Evolutionary conservation across 2,888 invertebrate genomes (phyloP), one percentile per base, ranked within the genome.

Genomic region (Luffia ferchaultella): DNA sequence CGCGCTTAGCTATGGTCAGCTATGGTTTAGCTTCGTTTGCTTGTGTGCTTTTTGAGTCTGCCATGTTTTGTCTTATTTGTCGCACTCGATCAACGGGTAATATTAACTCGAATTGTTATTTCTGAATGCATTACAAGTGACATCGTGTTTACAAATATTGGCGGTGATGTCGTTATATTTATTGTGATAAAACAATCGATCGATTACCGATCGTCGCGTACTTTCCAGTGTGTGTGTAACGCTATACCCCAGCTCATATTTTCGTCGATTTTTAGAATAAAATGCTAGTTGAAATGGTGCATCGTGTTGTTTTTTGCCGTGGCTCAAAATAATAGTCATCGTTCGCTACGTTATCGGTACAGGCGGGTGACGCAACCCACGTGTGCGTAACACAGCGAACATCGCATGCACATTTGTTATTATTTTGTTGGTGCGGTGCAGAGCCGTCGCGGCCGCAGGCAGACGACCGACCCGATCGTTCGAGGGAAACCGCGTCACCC

Each of bases 381-480:
- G 83, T 83, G 84, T 76, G 76, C 73, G 65, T 69, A 74, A 63
- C 74, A 73, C 72, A 76, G 67, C 70, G 65, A 79, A 74, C 66
- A 80, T 79, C 79, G 79, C 86, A 85, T 86, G 87, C 87, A 86
- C 86, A 86, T 87, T 88, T 89, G 88, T 89, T 89, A 86, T 89
- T 89, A 88, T 89, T 89, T 89, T 88, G 88, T 83, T 85, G 82
- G 79, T 78, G 85, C 87, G 86, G 86, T 87, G 87, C 87, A 86
- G 87, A 77, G 85, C 84, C 70, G 67, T 68, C 61, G 61, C 63
- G 53, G 66, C 63, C 69, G 67, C 70, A 68, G 72, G 68, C 64
- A 44, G 72, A 68, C 64, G 46, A 50, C 67, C 65, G 67, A 66
- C 75, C 67, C 69, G 66, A 68, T 67, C 68, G 75, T 70, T 70